Percentiles rank a stretch among this genome's conserved stretches.
phyloP scores from a whole-genome alignment of 2,888 invertebrate genomes.

The Leucoma salicis region DNA sequence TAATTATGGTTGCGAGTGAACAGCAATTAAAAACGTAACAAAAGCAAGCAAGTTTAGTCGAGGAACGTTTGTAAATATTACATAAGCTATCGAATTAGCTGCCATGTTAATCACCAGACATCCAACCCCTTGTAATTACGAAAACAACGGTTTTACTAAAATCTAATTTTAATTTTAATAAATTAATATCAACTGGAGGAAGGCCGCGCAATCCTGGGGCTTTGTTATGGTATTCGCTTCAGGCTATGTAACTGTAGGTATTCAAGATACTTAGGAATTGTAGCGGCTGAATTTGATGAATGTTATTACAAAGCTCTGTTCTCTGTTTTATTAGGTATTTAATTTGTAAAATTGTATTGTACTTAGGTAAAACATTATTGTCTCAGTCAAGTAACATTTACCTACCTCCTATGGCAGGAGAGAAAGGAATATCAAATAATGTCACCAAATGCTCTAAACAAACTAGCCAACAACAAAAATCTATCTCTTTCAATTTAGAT shows the following conservation, averaged over 20 bases:
- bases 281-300: too few species aligned
- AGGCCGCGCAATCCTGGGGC: constrained; percentile 16
- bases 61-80: constrained; percentile 70
- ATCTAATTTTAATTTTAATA: constrained; percentile 78
- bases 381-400: too few species aligned
- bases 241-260: too few species aligned
- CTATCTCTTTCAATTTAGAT: constrained; percentile 21
- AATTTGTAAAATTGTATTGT: too few species aligned
- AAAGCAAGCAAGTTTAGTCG: constrained; percentile 73
- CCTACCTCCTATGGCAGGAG: too few species aligned
- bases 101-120: constrained; percentile 41
- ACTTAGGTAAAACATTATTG: too few species aligned
- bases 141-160: constrained; percentile 68
- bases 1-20: constrained; percentile 76
- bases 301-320: too few species aligned
- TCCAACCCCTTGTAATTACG: constrained; percentile 60
- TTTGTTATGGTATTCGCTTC: constrained; percentile 5
- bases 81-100: constrained; percentile 72
- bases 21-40: constrained; percentile 78
- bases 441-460: constrained; percentile 7
- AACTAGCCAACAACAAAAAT: constrained; percentile 6
- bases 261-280: too few species aligned
- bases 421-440: not conserved
- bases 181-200: constrained; percentile 50
- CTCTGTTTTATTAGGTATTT: too few species aligned